phyloP scores from a whole-genome alignment of 2,113 vertebrate genomes.

The Tyrannus savana region DNA sequence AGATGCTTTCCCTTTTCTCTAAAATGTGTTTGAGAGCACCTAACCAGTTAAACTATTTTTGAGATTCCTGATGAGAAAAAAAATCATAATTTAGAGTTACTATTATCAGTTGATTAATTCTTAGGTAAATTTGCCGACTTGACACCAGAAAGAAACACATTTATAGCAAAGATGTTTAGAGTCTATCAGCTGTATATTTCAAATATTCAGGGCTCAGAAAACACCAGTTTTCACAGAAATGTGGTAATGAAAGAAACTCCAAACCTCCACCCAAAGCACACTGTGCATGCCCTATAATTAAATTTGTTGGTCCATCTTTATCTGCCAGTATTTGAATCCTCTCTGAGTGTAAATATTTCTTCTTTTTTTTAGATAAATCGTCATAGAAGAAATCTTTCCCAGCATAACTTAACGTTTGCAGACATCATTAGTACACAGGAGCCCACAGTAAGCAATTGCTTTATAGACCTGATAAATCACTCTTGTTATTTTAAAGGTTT shows the following conservation, averaged over 20 bases:
- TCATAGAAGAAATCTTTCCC: slow-evolving; percentile 91
- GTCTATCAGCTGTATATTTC: neutral
- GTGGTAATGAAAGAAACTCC: neutral
- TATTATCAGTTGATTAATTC: neutral
- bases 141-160: neutral
- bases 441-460: slow-evolving; percentile 70
- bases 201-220: neutral
- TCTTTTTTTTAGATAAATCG: slow-evolving; percentile 76
- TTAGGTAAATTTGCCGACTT: neutral
- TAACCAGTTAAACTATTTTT: neutral
- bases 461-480: neutral
- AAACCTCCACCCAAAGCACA: neutral
- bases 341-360: neutral
- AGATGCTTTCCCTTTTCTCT: neutral
- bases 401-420: slow-evolving; percentile 75
- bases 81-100: neutral
- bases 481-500: neutral
- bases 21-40: neutral
- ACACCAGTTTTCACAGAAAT: neutral
- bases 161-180: neutral
- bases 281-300: neutral
- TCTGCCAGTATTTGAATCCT: neutral
- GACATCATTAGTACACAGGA: slow-evolving; percentile 69
- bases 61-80: neutral
- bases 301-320: neutral